phyloP scores from a whole-genome alignment of 2,113 vertebrate species.

The Percina caprodes region DNA sequence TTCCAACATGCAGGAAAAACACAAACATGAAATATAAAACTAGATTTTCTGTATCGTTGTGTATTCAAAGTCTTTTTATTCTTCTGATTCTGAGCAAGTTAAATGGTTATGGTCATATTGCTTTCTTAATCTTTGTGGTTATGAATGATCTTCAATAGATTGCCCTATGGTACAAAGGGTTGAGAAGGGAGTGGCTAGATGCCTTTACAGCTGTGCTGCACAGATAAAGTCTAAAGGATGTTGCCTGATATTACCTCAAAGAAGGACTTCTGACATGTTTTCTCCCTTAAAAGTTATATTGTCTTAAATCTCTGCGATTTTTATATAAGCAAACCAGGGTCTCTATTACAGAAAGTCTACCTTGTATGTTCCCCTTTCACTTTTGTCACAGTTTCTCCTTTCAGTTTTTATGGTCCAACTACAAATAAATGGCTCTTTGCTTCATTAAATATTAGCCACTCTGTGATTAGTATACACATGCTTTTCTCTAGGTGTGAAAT shows the following conservation, averaged over 20 bases:
- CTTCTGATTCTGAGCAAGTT: not conserved
- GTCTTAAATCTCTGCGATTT: not conserved
- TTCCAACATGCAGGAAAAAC: not conserved
- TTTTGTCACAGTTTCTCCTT: constrained; percentile 29
- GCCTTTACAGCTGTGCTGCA: constrained; percentile 28
- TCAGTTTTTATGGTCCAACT: not conserved
- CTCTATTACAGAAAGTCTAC: too few species aligned
- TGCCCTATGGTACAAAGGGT: constrained; percentile 53
- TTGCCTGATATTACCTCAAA: not conserved
- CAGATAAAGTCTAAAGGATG: constrained; percentile 21
- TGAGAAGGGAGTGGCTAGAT: constrained; percentile 48
- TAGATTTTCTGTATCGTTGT: not conserved
- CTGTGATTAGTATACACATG: not conserved
- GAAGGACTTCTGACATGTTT: not conserved
- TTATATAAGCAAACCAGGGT: not conserved
- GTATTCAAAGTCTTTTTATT: not conserved
- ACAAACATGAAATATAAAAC: not conserved
- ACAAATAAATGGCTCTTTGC: not conserved
- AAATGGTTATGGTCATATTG: not conserved
- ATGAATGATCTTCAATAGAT: constrained; percentile 18
- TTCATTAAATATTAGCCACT: not conserved
- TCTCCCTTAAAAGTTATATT: not conserved
- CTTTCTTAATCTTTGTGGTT: constrained; percentile 17
- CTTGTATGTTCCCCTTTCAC: not conserved
- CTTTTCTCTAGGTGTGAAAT: constrained; percentile 72